Evolutionary conservation across 2,113 vertebrate species (phyloP), one percentile per base, ranked within the genome.

Genomic region (Lepidothrix coronata): DNA sequence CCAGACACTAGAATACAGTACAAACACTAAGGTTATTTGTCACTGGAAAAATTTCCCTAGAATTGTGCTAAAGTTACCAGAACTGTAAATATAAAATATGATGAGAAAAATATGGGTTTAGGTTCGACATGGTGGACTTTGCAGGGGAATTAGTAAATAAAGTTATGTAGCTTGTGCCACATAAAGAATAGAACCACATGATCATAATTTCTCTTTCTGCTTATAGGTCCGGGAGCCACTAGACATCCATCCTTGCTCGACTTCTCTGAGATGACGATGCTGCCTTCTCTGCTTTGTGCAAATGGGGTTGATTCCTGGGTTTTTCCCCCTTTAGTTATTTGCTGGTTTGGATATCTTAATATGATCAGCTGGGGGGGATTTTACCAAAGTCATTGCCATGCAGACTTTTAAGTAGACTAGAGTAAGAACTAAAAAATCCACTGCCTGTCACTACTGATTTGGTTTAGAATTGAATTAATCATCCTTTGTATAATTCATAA

Each of bases 401-500:
- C 27, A 86, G 51, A 54, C 37, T 19, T 77, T 76, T 78, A 71
- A 88, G 46, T 2, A 92, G 22, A 37, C 9, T 63, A 24, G 18
- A 85, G 19, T 39, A 55, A 81, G 68, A 91, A 58, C 24, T 61
- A 63, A 85, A 79, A 21, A 93, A 63, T 33, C 39, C 22, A 63
- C 72, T 65, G 52, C 31, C 30, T 91, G 59, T 59, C 37, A 65
- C 31, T 74, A 51, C 33, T 91, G 78, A 93, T 82, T 84, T 88
- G 14, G 23, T 77, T 90, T 74, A 71, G 79, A 77, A 67, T 31
- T 77, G 33, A 74, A 88, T 94, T 93, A 82, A 96, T 90, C 65
- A 89, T 46, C 25, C 25, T 92, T 93, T 95, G 93, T 95, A 95
- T 94, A 94, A 95, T 95, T 91, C 68, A 95, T 96, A 90, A 84